Conservation (phyloP, 2,797 vertebrate species). For the Sylvilagus floridanus region DNA sequence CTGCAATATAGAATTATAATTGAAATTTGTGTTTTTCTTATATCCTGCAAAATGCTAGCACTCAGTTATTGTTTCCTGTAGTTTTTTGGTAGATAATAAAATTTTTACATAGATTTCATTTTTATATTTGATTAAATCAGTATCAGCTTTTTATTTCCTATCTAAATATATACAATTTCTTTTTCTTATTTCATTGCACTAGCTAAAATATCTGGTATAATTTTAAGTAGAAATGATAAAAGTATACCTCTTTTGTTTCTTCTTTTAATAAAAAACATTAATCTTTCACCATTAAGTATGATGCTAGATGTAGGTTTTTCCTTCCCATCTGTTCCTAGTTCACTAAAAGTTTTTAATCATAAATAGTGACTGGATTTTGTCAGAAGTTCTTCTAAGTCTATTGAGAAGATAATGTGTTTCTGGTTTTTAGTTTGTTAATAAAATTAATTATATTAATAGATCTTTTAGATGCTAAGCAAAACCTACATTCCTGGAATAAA, state of each 20-base stretch:
- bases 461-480: neutral
- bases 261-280: neutral
- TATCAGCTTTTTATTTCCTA: neutral
- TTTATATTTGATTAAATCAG: neutral
- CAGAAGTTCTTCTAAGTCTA: slow-evolving; percentile 27
- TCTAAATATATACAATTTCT: neutral
- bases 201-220: neutral
- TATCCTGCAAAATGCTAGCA: neutral
- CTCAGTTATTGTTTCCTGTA: neutral
- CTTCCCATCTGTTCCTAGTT: neutral
- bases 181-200: neutral
- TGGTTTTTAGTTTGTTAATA: neutral
- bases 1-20: neutral
- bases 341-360: neutral
- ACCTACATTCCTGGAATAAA: neutral
- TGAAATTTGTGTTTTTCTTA: neutral
- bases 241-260: neutral
- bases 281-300: too few relatives aligned
- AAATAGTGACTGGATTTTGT: slow-evolving; percentile 18
- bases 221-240: slow-evolving; percentile 27
- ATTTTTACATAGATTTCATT: neutral
- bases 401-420: neutral
- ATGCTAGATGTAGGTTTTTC: too few relatives aligned
- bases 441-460: neutral
- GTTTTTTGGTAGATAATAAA: neutral